phyloP scores from a whole-genome alignment of 2,113 vertebrate genomes.

The Dryoscopus gambensis region DNA sequence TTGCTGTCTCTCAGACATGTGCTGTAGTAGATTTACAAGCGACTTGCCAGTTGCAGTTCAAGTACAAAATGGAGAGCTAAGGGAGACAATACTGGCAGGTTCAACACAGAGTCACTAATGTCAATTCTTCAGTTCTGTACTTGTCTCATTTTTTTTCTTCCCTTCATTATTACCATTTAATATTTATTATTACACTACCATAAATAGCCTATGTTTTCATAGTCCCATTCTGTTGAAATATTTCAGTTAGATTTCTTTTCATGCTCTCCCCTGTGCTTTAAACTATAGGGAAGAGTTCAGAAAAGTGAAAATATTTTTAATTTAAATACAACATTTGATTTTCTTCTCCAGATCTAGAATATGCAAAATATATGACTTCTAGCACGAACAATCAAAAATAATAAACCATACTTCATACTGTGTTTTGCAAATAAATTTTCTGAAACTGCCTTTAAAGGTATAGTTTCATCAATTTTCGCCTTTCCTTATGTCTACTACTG shows the following conservation, averaged over 20 bases:
- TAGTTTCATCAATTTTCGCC: neutral
- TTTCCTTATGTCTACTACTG: neutral
- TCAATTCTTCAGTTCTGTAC: neutral
- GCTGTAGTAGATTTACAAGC: neutral
- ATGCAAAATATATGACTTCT: neutral
- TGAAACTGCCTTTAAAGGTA: neutral
- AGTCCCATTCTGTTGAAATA: neutral
- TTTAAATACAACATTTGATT: neutral
- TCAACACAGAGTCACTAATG: neutral
- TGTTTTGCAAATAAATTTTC: neutral
- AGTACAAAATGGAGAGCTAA: neutral
- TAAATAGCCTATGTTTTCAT: neutral
- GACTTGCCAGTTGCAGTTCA: neutral
- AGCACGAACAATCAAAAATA: neutral
- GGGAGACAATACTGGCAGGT: neutral
- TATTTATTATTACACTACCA: neutral
- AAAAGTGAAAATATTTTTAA: neutral
- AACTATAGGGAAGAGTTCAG: neutral
- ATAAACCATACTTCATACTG: neutral
- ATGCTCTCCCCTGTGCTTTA: neutral
- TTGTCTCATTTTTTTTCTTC: neutral
- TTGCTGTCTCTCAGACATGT: neutral
- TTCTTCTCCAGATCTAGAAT: neutral
- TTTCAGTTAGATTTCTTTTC: neutral
- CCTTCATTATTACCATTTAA: neutral